Percentiles rank a stretch among this genome's conserved stretches.
Conservation (phyloP, 2,888 invertebrate genomes). For the Ochropleura leucogaster region DNA sequence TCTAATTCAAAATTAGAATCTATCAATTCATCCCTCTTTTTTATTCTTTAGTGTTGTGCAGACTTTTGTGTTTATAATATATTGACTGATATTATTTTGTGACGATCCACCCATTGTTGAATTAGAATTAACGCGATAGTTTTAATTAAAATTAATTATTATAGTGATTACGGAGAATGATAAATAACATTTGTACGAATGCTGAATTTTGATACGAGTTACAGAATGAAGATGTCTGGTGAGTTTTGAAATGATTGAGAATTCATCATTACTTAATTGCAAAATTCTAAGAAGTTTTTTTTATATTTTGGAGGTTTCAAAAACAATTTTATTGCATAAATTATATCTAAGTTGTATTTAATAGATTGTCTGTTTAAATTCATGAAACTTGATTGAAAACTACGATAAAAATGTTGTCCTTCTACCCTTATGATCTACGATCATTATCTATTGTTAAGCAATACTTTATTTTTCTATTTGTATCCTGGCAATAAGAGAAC, state of each 20-base stretch:
- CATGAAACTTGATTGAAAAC: neutral
- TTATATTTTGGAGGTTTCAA: neutral
- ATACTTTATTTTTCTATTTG: neutral
- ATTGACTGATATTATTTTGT: conserved; percentile 18
- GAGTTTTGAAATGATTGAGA: conserved; percentile 65
- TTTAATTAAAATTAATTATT: conserved; percentile 14
- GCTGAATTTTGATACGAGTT: conserved; percentile 77
- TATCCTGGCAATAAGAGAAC: neutral
- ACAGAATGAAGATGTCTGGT: conserved; percentile 89
- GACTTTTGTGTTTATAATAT: conserved; percentile 48
- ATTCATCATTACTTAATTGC: neutral
- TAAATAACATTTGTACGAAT: conserved; percentile 66
- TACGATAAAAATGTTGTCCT: neutral
- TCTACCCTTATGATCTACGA: neutral
- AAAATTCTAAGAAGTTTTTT: neutral
- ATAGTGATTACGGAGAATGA: conserved; percentile 61
- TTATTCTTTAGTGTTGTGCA: conserved; percentile 46
- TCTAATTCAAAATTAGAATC: conserved; percentile 49
- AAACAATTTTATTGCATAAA: neutral
- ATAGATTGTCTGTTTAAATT: neutral
- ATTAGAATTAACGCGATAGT: conserved; percentile 34
- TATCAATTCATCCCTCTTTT: conserved; percentile 18
- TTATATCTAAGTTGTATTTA: neutral
- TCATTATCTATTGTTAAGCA: neutral
- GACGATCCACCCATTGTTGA: conserved; percentile 44